Percentiles rank a stretch among this genome's conserved stretches.
phyloP scores from a whole-genome alignment of 2,113 vertebrate species.

The Saccopteryx bilineata region DNA sequence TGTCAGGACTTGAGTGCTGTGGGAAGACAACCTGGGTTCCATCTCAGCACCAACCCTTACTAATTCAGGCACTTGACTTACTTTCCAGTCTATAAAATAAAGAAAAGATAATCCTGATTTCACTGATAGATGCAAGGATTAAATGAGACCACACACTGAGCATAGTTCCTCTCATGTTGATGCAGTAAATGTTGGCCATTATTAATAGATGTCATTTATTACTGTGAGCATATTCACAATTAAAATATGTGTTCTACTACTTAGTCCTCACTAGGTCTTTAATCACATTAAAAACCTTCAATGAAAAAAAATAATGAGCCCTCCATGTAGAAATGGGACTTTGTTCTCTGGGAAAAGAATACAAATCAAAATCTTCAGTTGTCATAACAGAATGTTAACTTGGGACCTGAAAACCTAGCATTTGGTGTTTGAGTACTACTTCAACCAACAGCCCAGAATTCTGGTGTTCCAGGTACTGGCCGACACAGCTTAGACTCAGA shows the following conservation, averaged over 20 bases:
- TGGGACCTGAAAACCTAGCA: not conserved
- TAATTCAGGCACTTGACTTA: slow-evolving; percentile 60
- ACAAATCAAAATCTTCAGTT: not conserved
- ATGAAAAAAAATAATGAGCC: not conserved
- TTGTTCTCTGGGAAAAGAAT: not conserved
- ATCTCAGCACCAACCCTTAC: slow-evolving; percentile 60
- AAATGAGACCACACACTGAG: slow-evolving; percentile 14
- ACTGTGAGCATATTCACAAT: not conserved
- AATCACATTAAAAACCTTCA: not conserved
- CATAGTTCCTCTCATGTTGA: not conserved
- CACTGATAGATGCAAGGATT: not conserved
- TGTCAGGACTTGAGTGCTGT: slow-evolving; percentile 62
- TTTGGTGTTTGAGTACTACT: not conserved
- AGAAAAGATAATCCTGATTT: slow-evolving; percentile 60
- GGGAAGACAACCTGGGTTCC: slow-evolving; percentile 75
- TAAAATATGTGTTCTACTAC: not conserved
- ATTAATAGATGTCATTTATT: not conserved
- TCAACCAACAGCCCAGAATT: not conserved
- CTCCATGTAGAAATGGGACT: not conserved
- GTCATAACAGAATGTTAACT: not conserved
- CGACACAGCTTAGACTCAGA: not conserved
- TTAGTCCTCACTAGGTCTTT: not conserved
- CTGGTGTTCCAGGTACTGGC: too few species aligned
- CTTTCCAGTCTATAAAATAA: slow-evolving; percentile 60
- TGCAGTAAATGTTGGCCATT: not conserved